Conservation (phyloP, 2,888 invertebrate species). For the Ellobium chinense region DNA sequence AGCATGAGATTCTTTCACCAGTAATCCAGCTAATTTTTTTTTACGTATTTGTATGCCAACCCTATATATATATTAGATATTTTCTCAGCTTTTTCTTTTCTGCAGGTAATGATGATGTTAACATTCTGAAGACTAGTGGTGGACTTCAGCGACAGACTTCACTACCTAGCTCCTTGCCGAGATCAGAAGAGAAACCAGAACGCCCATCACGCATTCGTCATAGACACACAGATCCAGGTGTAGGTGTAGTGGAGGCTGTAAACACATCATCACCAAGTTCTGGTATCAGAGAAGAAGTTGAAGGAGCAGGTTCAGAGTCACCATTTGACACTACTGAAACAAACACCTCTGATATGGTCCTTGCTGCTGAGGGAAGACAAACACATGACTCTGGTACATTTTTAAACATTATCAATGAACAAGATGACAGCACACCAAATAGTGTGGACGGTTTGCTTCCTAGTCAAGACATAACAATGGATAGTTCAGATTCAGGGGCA, state of each 20-base stretch:
- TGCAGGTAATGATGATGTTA: background rate
- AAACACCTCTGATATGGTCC: background rate
- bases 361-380: background rate
- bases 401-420: constrained; percentile 11
- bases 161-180: constrained; percentile 49
- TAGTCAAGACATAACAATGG: constrained; percentile 41
- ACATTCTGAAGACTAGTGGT: background rate
- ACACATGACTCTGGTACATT: constrained; percentile 10
- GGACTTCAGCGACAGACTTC: constrained; percentile 53
- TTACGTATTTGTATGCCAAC: too few relatives aligned
- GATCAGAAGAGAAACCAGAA: constrained; percentile 2
- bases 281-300: constrained; percentile 29
- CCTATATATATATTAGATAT: too few relatives aligned
- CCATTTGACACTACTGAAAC: background rate
- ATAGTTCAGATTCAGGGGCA: constrained; percentile 52
- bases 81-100: background rate
- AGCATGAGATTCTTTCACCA: too few relatives aligned
- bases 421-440: constrained; percentile 46
- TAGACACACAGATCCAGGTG: constrained; percentile 58
- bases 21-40: too few relatives aligned
- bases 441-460: constrained; percentile 25
- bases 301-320: background rate
- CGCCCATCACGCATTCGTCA: constrained; percentile 48
- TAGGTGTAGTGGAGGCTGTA: constrained; percentile 35
- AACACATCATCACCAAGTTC: background rate